phyloP scores from a whole-genome alignment of 2,113 vertebrate genomes.

The Barnardius zonarius region DNA sequence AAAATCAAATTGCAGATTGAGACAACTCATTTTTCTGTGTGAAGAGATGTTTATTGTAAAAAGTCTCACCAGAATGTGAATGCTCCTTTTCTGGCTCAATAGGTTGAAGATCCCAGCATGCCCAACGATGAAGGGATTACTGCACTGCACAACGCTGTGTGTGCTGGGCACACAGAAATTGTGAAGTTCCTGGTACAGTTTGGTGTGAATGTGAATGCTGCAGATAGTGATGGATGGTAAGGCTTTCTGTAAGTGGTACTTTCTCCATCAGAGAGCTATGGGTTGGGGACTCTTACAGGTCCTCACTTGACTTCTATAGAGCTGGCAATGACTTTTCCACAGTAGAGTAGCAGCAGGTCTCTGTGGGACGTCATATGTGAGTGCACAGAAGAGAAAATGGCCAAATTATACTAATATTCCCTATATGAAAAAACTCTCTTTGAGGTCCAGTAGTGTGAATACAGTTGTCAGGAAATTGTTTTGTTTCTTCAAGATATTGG shows the following conservation, averaged over 20 bases:
- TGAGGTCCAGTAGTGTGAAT: not conserved
- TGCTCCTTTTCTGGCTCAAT: not conserved
- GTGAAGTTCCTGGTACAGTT: constrained; percentile 98
- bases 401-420: not conserved
- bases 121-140: constrained; percentile 98
- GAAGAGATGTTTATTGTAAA: not conserved
- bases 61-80: not conserved
- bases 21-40: not conserved
- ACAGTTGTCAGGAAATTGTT: not conserved
- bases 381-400: not conserved
- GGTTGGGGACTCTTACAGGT: not conserved
- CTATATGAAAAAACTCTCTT: not conserved
- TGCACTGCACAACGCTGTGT: constrained; percentile 95
- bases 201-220: constrained; percentile 95
- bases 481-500: not conserved
- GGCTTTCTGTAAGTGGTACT: not conserved
- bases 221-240: constrained; percentile 97
- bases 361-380: too few species aligned
- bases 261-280: not conserved
- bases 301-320: not conserved
- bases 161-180: constrained; percentile 93
- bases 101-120: constrained; percentile 96
- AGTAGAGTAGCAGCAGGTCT: not conserved
- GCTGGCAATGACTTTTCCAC: not conserved
- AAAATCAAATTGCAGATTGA: not conserved